These are phyloP conservation scores for Masticophis lateralis DNA, from an alignment of 2,797 vertebrate genomes.

Conservation along the genomic window DNA sequence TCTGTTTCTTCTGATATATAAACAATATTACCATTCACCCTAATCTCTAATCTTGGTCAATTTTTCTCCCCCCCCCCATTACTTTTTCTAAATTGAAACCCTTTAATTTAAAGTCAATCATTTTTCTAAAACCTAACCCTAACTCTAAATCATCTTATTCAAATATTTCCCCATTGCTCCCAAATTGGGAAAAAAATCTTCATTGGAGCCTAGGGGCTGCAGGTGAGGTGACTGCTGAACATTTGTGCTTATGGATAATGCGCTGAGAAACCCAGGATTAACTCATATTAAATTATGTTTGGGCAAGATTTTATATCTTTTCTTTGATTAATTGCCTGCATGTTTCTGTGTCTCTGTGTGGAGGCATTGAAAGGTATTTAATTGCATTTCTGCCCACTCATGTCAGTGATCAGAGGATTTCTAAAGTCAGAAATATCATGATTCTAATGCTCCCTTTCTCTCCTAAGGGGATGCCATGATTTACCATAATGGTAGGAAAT, in stretches of 20 bases:
- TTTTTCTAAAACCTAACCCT: no score
- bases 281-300: neutral
- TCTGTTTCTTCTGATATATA: no score
- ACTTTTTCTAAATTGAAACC: no score
- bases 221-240: neutral
- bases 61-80: no score
- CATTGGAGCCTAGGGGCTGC: neutral
- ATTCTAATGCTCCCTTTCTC: neutral
- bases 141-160: no score
- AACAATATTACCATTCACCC: no score
- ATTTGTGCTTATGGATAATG: neutral
- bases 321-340: neutral
- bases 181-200: neutral
- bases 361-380: neutral
- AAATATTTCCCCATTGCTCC: no score
- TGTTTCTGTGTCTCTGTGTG: neutral
- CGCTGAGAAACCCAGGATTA: neutral
- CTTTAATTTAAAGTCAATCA: no score
- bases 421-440: neutral
- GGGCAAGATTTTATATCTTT: neutral
- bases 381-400: neutral
- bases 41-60: no score
- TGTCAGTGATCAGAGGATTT: neutral
- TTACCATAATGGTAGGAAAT: constrained; percentile 84
- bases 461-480: constrained; percentile 84